phyloP scores from a whole-genome alignment of 2,888 invertebrate genomes.

The Homarus gammarus region DNA sequence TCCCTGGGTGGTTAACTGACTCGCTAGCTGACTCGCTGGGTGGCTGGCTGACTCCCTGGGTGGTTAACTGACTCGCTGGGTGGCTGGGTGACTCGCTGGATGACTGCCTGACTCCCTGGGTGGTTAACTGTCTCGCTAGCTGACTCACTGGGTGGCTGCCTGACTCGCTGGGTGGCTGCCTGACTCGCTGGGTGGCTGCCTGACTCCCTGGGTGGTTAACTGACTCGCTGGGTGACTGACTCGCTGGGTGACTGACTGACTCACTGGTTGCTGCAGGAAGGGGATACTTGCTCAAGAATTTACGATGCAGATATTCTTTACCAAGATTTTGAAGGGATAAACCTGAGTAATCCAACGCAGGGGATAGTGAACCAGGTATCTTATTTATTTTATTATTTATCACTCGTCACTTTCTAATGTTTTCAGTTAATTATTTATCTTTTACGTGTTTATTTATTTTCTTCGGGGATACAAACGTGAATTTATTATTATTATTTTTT shows the following conservation, averaged over 20 bases:
- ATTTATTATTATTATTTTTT: background rate
- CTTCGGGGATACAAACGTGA: background rate
- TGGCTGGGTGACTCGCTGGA: background rate
- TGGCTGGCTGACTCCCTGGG: background rate
- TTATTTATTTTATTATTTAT: background rate
- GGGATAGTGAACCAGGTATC: background rate
- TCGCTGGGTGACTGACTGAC: too few species aligned
- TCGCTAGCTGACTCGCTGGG: background rate
- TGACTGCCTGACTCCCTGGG: background rate
- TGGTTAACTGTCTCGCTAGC: too few species aligned
- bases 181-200: too few species aligned
- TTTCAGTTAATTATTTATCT: too few species aligned
- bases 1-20: too few species aligned
- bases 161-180: too few species aligned
- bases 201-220: too few species aligned
- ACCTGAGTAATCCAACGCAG: background rate
- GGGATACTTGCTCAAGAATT: background rate
- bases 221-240: too few species aligned
- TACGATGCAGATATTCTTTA: background rate
- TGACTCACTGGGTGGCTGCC: too few species aligned
- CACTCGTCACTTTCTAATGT: too few species aligned
- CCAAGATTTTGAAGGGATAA: background rate
- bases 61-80: too few species aligned
- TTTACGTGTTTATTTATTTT: background rate
- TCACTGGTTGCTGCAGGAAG: background rate